Evolutionary conservation across 1,140 invertebrate species (phyloP).

Genomic region (Onthophagus taurus): DNA sequence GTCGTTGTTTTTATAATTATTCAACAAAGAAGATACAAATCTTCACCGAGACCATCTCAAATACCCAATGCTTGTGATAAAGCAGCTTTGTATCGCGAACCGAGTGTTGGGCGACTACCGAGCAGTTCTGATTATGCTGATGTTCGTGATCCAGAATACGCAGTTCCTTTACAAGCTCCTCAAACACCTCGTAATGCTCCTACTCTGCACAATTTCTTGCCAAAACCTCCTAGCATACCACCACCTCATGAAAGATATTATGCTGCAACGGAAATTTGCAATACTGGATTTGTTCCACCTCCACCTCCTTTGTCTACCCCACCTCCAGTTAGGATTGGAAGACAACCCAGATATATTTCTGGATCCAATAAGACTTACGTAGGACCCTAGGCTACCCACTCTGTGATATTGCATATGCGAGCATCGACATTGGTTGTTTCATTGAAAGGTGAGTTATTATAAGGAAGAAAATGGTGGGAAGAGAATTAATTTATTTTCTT

Average conservation of each 20-base stretch:
- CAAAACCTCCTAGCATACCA: slow-evolving; percentile 29
- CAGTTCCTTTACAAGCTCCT: slow-evolving; percentile 30
- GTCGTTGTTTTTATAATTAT: slow-evolving; percentile 28
- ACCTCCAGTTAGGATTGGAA: slow-evolving; percentile 27
- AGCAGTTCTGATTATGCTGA: slow-evolving; percentile 29
- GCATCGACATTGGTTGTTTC: slow-evolving; percentile 10
- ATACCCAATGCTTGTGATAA: slow-evolving; percentile 32
- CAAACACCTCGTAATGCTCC: slow-evolving; percentile 21
- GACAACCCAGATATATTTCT: slow-evolving; percentile 30
- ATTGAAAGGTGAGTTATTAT: slow-evolving; percentile 11
- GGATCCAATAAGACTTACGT: slow-evolving; percentile 25
- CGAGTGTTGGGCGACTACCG: slow-evolving; percentile 23
- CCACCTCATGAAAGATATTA: slow-evolving; percentile 33
- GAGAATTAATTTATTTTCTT: background rate
- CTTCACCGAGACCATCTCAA: slow-evolving; percentile 31
- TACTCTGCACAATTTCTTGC: slow-evolving; percentile 30
- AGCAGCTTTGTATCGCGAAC: slow-evolving; percentile 31
- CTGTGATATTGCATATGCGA: slow-evolving; percentile 22
- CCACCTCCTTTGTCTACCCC: slow-evolving; percentile 32
- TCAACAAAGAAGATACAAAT: slow-evolving; percentile 28
- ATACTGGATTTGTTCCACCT: slow-evolving; percentile 28
- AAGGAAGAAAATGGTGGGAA: too few species aligned
- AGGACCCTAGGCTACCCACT: slow-evolving; percentile 25
- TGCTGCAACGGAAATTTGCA: slow-evolving; percentile 35
- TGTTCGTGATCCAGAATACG: slow-evolving; percentile 30